Evolutionary conservation across 2,888 invertebrate genomes (phyloP).

Genomic region (Acleris laterana): DNA sequence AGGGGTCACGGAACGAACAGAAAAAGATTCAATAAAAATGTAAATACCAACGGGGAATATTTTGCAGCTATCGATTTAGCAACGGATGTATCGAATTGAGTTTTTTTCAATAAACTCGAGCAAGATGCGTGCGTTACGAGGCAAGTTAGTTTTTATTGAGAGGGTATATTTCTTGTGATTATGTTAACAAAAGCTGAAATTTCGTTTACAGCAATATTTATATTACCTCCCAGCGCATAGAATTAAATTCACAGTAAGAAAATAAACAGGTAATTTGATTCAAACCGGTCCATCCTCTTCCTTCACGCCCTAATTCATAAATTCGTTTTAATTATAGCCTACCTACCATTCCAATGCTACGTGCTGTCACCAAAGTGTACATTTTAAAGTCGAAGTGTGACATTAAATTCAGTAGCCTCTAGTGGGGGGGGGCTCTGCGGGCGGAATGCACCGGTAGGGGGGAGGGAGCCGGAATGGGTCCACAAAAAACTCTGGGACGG

Average conservation of each 20-base stretch:
- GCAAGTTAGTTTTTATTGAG: conserved; percentile 10
- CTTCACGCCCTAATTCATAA: conserved; percentile 18
- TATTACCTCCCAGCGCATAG: too few relatives aligned
- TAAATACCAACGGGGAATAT: conserved; percentile 41
- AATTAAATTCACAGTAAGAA: too few relatives aligned
- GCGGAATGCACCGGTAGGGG: conserved; percentile 45
- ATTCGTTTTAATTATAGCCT: conserved; percentile 20
- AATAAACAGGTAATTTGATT: not conserved
- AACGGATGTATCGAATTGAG: conserved; percentile 29
- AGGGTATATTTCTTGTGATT: too few relatives aligned
- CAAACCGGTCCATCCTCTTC: conserved; percentile 11
- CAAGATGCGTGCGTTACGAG: conserved; percentile 13
- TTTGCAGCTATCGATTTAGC: conserved; percentile 44
- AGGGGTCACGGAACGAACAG: conserved; percentile 45
- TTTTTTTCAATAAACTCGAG: conserved; percentile 21
- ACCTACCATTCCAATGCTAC: conserved; percentile 11
- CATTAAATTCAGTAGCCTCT: conserved; percentile 71
- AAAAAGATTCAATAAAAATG: conserved; percentile 42
- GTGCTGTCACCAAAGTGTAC: conserved; percentile 29
- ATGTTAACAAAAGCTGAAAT: conserved; percentile 14
- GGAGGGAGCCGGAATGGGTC: conserved; percentile 47
- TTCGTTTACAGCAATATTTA: too few relatives aligned
- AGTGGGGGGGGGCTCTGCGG: conserved; percentile 43
- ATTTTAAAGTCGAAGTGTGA: conserved; percentile 43
- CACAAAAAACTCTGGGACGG: conserved; percentile 71